Evolutionary conservation across 2,797 vertebrate species (phyloP).

Genomic region (Spondyliosoma cantharus): DNA sequence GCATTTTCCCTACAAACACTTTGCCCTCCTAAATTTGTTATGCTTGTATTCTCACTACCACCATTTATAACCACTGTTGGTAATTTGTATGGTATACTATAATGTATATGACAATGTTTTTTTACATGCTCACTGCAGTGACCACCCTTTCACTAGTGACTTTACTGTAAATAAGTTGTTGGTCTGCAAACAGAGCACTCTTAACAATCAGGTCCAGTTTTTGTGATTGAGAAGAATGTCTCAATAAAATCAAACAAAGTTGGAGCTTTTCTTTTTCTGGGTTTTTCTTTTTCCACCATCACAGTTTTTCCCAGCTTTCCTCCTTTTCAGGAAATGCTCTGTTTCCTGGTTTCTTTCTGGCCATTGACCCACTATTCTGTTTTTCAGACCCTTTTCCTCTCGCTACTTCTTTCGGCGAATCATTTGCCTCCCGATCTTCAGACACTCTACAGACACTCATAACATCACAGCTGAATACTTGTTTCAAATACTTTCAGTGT

Average conservation of each 20-base stretch:
- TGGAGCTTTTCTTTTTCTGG: constrained; percentile 9
- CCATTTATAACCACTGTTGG: constrained; percentile 82
- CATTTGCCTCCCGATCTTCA: not conserved
- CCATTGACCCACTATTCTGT: constrained; percentile 8
- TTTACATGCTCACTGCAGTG: constrained; percentile 73
- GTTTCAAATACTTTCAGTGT: not conserved
- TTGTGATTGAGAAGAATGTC: constrained; percentile 71
- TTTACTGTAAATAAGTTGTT: constrained; percentile 73
- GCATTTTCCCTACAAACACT: not conserved
- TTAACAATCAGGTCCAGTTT: constrained; percentile 72
- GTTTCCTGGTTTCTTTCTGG: constrained; percentile 40
- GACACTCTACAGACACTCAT: not conserved
- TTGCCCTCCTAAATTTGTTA: constrained; percentile 51
- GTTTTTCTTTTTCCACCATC: not conserved
- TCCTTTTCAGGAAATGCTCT: constrained; percentile 14
- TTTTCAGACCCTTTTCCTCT: constrained; percentile 15
- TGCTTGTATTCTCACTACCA: constrained; percentile 64
- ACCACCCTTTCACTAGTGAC: constrained; percentile 73
- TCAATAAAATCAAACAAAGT: constrained; percentile 74
- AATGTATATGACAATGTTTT: constrained; percentile 69
- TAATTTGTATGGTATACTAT: constrained; percentile 67
- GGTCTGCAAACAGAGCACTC: constrained; percentile 68
- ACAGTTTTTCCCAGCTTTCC: not conserved
- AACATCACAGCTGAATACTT: not conserved
- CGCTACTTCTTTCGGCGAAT: not conserved